Percentiles rank a stretch among this genome's conserved stretches.
Evolutionary conservation across 2,113 vertebrate genomes (phyloP).

Genomic region (Todiramphus saurophagus): DNA sequence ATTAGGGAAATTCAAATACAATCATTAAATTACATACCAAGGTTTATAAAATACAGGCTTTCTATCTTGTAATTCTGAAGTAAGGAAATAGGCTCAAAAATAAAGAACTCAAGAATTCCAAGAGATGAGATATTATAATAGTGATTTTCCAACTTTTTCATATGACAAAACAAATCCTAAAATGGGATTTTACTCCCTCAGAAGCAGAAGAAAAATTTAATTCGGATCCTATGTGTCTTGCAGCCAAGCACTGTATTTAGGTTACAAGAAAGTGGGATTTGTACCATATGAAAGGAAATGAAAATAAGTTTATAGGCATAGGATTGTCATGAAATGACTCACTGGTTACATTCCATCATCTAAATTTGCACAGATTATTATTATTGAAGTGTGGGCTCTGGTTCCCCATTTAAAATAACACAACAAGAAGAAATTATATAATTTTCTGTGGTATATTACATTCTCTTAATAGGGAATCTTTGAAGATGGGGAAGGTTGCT

Average conservation of each 20-base stretch:
- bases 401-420: not conserved
- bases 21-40: not conserved
- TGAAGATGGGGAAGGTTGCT: not conserved
- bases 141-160: not conserved
- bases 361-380: not conserved
- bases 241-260: not conserved
- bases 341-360: not conserved
- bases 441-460: not conserved
- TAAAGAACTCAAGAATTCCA: not conserved
- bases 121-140: not conserved
- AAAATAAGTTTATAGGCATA: not conserved
- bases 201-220: not conserved
- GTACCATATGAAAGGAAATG: not conserved
- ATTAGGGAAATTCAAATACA: not conserved
- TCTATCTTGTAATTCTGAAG: not conserved
- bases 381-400: not conserved
- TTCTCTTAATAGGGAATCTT: not conserved
- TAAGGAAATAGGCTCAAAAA: not conserved
- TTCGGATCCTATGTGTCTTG: not conserved
- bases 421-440: rapidly evolving
- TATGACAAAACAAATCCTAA: not conserved
- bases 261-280: not conserved
- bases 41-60: not conserved
- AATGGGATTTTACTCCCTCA: not conserved
- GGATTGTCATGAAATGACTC: not conserved